Evolutionary conservation across 1,140 invertebrate genomes (phyloP), one percentile per base, ranked within the genome.

Genomic region (Drosophila ohnishii): DNA sequence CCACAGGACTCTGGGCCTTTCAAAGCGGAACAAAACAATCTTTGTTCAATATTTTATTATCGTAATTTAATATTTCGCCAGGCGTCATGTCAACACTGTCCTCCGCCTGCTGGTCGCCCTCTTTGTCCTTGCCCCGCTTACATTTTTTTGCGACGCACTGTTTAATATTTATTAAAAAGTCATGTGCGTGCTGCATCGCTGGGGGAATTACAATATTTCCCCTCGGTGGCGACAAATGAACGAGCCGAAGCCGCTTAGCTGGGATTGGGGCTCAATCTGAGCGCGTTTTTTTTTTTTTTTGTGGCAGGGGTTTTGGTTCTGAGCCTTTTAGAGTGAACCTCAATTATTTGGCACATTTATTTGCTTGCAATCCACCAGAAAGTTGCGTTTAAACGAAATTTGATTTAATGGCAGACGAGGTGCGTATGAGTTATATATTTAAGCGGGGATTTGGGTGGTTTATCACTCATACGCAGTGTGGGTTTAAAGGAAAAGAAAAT

Each of bases 131-230:
- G 44, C 25, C 28, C 35, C 48, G 42, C 45, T 40, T 63, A 60
- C 48, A 53, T 60, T 81, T 87, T 70, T 83, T 66, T 66, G 19
- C 74, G 75, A 78, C 70, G 61, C 80, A 70, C 76, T 80, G 72
- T 87, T 83, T 88, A 88, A 87, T 88, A 87, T 87, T 87, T 87
- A 87, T 87, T 88, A 88, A 87, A 78, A 87, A 87, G 84, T 88
- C 84, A 80, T 79, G 80, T 83, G 83, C 79, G 84, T 87, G 75
- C 79, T 71, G 75, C 71, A 81, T 78, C 83, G 69, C 75, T 14
- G 19, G 83, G 82, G 84, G 75, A 86, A 75, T 80, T 79, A 76
- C 62, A 76, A 76, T 76, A 76, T 75, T 76, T 76, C 44, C 47
- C 61, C 50, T 35, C 39, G 44, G 64, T 56, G 71, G 70, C 70